These are phyloP conservation scores for Arvicanthis niloticus DNA, from an alignment of 2,113 vertebrate genomes.

Conservation along the genomic window DNA sequence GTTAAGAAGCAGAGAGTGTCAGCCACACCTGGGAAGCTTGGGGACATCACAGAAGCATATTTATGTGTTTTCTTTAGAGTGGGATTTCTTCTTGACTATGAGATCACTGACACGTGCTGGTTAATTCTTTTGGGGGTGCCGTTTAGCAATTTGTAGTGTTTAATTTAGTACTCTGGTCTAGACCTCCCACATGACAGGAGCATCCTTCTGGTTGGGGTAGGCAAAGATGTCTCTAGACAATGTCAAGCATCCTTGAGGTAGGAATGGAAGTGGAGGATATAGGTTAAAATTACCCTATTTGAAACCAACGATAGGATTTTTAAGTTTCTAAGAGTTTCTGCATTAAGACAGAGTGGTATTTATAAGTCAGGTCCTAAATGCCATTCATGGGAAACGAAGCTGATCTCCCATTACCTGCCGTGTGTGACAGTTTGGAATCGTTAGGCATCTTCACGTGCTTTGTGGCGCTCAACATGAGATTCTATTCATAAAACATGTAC, in stretches of 20 bases:
- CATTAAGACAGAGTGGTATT: neutral
- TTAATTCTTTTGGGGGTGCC: neutral
- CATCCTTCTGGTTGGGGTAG: neutral
- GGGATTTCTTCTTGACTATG: neutral
- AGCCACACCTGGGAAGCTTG: neutral
- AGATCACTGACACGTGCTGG: neutral
- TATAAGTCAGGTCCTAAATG: neutral
- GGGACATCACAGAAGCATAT: neutral
- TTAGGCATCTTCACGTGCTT: neutral
- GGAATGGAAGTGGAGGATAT: no score
- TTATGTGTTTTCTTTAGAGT: neutral
- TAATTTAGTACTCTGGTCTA: neutral
- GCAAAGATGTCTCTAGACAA: neutral
- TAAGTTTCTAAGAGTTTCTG: neutral
- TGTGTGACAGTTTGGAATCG: neutral
- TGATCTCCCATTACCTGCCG: neutral
- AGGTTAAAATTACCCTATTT: neutral
- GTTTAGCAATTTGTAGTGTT: neutral
- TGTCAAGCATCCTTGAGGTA: neutral
- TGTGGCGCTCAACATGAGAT: neutral
- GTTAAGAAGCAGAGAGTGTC: neutral
- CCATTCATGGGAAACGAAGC: neutral
- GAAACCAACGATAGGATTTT: neutral
- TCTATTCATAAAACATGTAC: neutral
- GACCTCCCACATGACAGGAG: neutral